Base-by-base conservation (phyloP, 2,888 invertebrate genomes). In the Schizotus pectinicornis region DNA sequence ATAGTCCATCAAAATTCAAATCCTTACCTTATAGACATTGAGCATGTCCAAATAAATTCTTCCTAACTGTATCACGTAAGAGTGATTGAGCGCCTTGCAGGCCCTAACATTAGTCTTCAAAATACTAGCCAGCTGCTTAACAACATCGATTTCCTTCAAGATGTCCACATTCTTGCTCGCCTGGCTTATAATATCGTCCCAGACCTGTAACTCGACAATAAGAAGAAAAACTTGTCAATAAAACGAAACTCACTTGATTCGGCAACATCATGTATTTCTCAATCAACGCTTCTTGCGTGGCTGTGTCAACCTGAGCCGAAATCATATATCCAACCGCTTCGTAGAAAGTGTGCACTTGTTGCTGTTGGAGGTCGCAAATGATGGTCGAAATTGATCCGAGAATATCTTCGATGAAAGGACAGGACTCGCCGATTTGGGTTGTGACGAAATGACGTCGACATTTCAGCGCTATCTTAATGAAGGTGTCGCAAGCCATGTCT, bases 401-500 rank as follows among this genome's bases (percentile, higher is more conserved):
- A 74, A 99, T 98, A 83, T 99, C 99, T 77, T 99, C 98, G 77
- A 99, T 97, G 80, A 99, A 99, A 46, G 99, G 98, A 83, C 94
- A 90, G 35, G 91, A 89, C 82, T 99, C 99, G 37, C 98, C 98
- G 63, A 93, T 90, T 83, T 99, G 98, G 38, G 94, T 88, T 61
- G 92, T 95, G 12, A 98, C 97, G 83, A 99, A 99, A 82, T 99
- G 98, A 70, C 98, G 86, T 63, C 96, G 87, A 82, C 99, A 99
- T 81, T 99, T 99, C 72, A 96, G 86, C 31, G 99, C 96, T 75
- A 99, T 99, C 83, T 99, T 99, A 70, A 99, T 99, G 79, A 99
- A 99, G 36, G 99, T 99, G 82, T 99, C 99, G 84, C 99, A 99
- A 59, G 99, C 99, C 99, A 99, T 99, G 76, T 99, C 99, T 81